Conservation (phyloP, 2,888 invertebrate genomes). For the Drosophila leonis region DNA sequence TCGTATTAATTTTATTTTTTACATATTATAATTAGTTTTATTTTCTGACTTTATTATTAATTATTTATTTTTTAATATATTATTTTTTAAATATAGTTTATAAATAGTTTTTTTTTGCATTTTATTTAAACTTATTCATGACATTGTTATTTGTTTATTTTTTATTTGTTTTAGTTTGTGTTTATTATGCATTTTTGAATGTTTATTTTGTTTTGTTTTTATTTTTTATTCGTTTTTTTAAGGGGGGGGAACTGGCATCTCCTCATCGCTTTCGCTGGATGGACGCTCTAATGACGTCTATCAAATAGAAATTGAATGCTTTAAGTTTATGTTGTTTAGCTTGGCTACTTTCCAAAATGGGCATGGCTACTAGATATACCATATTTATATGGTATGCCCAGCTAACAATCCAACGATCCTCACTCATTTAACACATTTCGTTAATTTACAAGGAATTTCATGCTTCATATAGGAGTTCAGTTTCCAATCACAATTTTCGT, state of each 20-base stretch:
- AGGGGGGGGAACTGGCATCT: conserved; percentile 8
- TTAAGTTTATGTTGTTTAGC: conserved; percentile 18
- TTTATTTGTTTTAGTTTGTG: background rate
- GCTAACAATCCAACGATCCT: background rate
- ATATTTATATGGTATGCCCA: background rate
- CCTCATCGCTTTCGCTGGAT: conserved; percentile 57
- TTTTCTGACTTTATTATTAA: no score
- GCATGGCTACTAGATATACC: conserved; percentile 13
- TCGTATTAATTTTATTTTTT: no score
- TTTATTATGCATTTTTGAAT: background rate
- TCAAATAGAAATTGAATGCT: conserved; percentile 59
- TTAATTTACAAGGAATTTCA: background rate
- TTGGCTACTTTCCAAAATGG: conserved; percentile 47
- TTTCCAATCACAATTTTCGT: background rate
- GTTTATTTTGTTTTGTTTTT: conserved; percentile 10
- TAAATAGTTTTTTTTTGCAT: no score
- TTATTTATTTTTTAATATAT: no score
- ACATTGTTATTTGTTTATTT: background rate
- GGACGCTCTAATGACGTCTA: conserved; percentile 47
- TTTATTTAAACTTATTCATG: no score
- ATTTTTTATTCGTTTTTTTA: conserved; percentile 2
- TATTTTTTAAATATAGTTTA: no score
- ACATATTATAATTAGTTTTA: no score
- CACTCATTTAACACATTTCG: background rate
- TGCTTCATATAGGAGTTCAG: background rate